Conservation (phyloP, 2,797 vertebrate species). For the Bradypodion ventrale region DNA sequence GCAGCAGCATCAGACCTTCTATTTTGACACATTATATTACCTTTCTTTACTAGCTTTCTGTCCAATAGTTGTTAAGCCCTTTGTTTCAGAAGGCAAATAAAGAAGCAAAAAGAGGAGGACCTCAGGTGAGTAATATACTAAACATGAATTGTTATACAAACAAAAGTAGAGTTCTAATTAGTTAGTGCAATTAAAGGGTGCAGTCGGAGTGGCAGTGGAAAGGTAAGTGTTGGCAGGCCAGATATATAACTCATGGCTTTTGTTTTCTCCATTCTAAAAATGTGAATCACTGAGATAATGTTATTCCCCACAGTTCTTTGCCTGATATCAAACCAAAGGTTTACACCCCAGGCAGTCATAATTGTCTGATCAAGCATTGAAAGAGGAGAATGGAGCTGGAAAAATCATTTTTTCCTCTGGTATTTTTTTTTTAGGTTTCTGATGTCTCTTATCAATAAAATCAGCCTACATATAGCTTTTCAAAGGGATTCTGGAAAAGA, state of each 20-base stretch:
- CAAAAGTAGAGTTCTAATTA: background rate
- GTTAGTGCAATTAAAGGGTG: background rate
- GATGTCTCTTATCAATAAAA: slow-evolving; percentile 27
- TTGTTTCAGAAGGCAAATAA: background rate
- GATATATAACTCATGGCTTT: background rate
- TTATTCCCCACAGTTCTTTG: background rate
- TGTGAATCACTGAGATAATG: background rate
- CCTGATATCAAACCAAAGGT: background rate
- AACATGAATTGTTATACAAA: background rate
- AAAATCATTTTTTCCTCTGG: background rate
- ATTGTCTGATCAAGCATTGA: slow-evolving; percentile 15
- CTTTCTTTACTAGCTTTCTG: background rate
- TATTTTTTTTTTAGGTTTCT: slow-evolving; percentile 24
- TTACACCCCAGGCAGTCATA: slow-evolving; percentile 12
- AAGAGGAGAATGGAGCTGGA: slow-evolving; percentile 6
- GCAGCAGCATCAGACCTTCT: background rate
- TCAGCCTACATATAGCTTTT: slow-evolving; percentile 24
- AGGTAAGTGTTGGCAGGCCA: background rate
- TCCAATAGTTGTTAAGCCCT: background rate
- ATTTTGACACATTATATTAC: background rate
- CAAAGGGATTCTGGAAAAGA: slow-evolving; percentile 9
- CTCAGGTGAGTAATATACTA: background rate
- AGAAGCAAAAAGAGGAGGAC: background rate
- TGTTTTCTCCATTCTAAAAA: background rate
- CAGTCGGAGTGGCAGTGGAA: background rate